Evolutionary conservation across 2,888 invertebrate species (phyloP).

Genomic region (Ischnus inquisitorius): DNA sequence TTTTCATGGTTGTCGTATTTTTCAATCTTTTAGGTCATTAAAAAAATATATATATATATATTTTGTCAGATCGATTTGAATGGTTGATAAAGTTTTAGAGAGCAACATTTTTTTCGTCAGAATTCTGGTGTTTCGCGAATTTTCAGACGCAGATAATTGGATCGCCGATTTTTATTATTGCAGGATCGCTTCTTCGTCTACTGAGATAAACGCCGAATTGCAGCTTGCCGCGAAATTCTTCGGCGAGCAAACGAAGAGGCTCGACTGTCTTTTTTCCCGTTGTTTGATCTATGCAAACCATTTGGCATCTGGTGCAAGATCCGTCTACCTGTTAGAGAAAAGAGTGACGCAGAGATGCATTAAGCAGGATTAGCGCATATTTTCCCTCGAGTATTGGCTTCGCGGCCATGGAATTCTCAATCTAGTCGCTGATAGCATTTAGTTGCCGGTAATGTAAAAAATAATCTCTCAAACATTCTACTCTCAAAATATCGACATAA

Average conservation of each 20-base stretch:
- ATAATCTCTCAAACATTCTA: no score
- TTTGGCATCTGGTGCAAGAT: slow-evolving; percentile 96
- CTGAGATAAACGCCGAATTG: slow-evolving; percentile 93
- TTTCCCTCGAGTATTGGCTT: neutral
- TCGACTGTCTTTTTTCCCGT: slow-evolving; percentile 93
- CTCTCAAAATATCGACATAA: no score
- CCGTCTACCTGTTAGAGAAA: slow-evolving; percentile 89
- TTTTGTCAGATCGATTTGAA: slow-evolving; percentile 11
- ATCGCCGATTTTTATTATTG: slow-evolving; percentile 78
- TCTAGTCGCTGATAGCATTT: neutral
- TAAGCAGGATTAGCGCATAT: neutral
- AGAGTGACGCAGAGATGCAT: neutral
- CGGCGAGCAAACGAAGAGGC: slow-evolving; percentile 91
- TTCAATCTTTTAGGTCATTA: neutral
- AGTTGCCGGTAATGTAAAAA: neutral
- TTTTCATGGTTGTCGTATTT: neutral
- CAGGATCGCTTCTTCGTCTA: slow-evolving; percentile 69
- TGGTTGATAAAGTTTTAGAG: slow-evolving; percentile 5
- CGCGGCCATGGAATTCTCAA: neutral
- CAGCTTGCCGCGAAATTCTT: slow-evolving; percentile 91
- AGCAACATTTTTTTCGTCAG: neutral
- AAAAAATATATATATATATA: slow-evolving; percentile 25
- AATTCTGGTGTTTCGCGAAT: neutral
- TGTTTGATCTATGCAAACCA: slow-evolving; percentile 97
- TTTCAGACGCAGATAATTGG: slow-evolving; percentile 69